A percentile compares a stretch with the other conserved stretches of the same genome.
Conservation (phyloP, 2,797 vertebrate species). For the Aythya fuligula region DNA sequence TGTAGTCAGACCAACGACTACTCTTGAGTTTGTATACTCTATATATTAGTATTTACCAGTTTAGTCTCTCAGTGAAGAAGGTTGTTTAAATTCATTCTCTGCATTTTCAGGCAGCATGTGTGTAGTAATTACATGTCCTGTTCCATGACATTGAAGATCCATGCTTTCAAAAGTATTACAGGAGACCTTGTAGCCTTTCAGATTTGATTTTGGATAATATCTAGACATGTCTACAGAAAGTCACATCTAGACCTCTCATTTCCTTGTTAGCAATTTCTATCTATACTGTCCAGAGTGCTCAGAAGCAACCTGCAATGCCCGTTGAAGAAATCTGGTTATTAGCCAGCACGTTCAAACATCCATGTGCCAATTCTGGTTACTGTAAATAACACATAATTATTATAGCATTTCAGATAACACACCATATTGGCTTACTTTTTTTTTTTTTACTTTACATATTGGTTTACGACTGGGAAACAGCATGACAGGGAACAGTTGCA, state of each 20-base stretch:
- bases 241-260: not conserved
- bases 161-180: not conserved
- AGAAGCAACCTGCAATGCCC: constrained; percentile 1
- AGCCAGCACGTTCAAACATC: constrained; percentile 46
- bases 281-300: not conserved
- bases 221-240: not conserved
- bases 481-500: constrained; percentile 51
- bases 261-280: not conserved
- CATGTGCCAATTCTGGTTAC: constrained; percentile 62
- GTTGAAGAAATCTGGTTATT: constrained; percentile 57
- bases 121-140: not conserved
- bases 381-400: constrained; percentile 66
- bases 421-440: constrained; percentile 55
- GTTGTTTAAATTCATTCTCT: not conserved
- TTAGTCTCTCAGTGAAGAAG: not conserved
- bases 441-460: too few relatives aligned
- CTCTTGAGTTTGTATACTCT: not conserved
- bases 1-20: not conserved
- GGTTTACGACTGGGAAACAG: constrained; percentile 30
- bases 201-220: not conserved
- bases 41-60: not conserved
- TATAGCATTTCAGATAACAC: constrained; percentile 65
- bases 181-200: not conserved
- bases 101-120: not conserved
- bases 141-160: too few relatives aligned